Evolutionary conservation across 2,888 invertebrate genomes (phyloP).

Genomic region (Dexiosoma caninum): DNA sequence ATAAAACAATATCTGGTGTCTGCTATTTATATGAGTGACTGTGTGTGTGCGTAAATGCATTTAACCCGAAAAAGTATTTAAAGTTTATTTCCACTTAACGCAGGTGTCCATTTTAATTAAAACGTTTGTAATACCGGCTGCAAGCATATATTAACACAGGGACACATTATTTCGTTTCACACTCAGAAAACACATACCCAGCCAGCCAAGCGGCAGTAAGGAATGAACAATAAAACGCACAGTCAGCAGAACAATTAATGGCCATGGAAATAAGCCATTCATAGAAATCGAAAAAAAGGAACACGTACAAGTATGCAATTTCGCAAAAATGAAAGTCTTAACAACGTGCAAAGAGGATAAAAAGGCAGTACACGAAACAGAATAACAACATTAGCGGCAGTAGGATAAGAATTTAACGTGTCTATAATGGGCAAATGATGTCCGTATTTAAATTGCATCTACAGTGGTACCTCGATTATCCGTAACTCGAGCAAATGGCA

Average conservation of each 20-base stretch:
- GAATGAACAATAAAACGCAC: not conserved
- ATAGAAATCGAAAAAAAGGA: not conserved
- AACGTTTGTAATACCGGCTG: slow-evolving; percentile 29
- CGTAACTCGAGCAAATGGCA: too few species aligned
- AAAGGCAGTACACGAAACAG: not conserved
- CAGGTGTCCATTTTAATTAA: slow-evolving; percentile 60
- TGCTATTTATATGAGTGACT: not conserved
- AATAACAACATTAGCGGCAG: too few species aligned
- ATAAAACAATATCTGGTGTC: slow-evolving; percentile 18
- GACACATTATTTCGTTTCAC: not conserved
- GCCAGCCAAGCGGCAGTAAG: too few species aligned
- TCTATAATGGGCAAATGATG: not conserved
- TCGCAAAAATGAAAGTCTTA: not conserved
- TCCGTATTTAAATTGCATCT: too few species aligned
- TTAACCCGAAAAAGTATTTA: slow-evolving; percentile 27
- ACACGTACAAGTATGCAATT: not conserved
- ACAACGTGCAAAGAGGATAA: not conserved
- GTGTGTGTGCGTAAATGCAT: not conserved
- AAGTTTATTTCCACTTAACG: slow-evolving; percentile 46
- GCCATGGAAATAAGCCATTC: slow-evolving; percentile 10
- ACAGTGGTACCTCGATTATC: too few species aligned
- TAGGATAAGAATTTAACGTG: too few species aligned
- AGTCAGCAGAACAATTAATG: not conserved
- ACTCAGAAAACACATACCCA: not conserved
- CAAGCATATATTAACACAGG: not conserved